phyloP scores from a whole-genome alignment of 2,113 vertebrate genomes.

The Burhinus oedicnemus region DNA sequence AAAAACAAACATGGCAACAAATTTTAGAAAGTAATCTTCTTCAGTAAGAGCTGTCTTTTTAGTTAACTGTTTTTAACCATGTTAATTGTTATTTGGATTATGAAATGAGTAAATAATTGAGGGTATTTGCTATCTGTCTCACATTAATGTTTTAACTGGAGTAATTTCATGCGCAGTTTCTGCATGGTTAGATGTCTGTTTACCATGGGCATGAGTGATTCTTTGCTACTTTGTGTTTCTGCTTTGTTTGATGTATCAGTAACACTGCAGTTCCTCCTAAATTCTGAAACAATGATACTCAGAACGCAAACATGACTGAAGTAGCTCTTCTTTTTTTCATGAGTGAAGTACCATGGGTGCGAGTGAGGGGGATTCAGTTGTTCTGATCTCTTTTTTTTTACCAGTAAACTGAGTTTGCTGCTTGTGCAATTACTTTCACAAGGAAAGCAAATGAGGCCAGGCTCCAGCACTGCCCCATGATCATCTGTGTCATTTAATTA shows the following conservation, averaged over 20 bases:
- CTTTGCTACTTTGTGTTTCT: not conserved
- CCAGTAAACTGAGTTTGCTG: not conserved
- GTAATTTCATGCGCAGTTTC: not conserved
- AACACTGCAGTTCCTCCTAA: not conserved
- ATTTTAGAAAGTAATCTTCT: not conserved
- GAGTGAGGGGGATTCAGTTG: not conserved
- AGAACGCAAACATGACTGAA: not conserved
- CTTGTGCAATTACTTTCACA: not conserved
- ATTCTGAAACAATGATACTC: not conserved
- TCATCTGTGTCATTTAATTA: not conserved
- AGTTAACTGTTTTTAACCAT: not conserved
- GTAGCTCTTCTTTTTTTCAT: not conserved
- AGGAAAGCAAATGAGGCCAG: not conserved
- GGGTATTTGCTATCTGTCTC: not conserved
- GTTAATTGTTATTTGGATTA: not conserved
- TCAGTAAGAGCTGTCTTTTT: not conserved
- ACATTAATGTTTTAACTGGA: not conserved
- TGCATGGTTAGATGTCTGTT: not conserved
- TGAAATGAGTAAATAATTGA: not conserved
- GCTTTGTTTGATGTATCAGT: not conserved
- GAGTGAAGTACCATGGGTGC: not conserved
- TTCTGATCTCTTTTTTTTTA: not conserved
- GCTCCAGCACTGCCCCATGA: not conserved
- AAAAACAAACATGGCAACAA: not conserved
- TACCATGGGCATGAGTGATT: not conserved